Base-by-base conservation (phyloP, 2,888 invertebrate genomes). In the Macrophya annulata region DNA sequence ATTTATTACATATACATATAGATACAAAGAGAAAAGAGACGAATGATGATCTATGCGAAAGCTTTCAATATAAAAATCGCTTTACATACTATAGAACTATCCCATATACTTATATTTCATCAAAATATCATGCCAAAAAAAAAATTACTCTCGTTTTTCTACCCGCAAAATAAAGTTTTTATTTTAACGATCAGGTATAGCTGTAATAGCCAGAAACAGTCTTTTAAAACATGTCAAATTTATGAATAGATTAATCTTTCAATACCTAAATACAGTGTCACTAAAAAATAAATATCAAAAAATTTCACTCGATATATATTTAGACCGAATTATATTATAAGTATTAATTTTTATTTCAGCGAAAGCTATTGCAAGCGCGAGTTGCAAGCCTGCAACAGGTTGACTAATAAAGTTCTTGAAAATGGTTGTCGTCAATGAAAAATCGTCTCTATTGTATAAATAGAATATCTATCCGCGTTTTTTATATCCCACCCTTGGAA, bases 361-460 rank as follows among this genome's bases (percentile, higher is more conserved):
- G 68, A 1, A 68, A 55, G 17, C 55, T 43, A 17, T 72, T 43
- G 15, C 17, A 6, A 59, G 21, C 0, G 21, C 0, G 43, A 40
- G 37, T 17, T 40, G 40, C 5, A 25, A 62, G 12, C 31, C 62
- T 81, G 81, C 81, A 81, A 81, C 81, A 81, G 81, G 81, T 81
- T 81, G 62, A 81, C 43, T 43, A 25, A 25, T 51, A 21, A 21
- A 81, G 8, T 45, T 1, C 8, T 68, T 62, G 21, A 62, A 31
- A 25, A 62, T 31, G 25, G 4, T 31, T 15, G 0, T 25, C 10
- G 25, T 62, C 10, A 25, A 62, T 9, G 25, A 25, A 12, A 31
- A 2, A 62, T 31, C 25, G 12, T 12, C 10, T 25, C 25, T 21
- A 12, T 62, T 10, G 0, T 0, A 10, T 0, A 10, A 17, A 15